phyloP scores from a whole-genome alignment of 2,888 invertebrate genomes.

The Sympetrum striolatum region DNA sequence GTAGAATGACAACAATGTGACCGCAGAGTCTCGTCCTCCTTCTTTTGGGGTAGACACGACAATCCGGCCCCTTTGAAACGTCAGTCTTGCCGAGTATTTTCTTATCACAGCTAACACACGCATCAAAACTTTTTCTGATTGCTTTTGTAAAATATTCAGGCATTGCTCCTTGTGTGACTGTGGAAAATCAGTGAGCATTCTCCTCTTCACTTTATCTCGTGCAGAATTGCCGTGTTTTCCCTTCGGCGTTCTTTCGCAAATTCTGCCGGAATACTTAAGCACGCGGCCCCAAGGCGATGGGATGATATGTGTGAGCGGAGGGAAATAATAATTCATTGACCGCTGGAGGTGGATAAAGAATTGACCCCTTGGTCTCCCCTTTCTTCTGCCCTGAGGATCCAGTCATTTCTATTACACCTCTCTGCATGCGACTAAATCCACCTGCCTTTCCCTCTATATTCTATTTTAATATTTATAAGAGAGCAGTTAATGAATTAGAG shows the following conservation, averaged over 20 bases:
- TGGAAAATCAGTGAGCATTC: background rate
- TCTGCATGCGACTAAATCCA: no score
- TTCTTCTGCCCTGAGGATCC: background rate
- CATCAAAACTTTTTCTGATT: background rate
- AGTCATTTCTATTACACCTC: no score
- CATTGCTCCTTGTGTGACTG: background rate
- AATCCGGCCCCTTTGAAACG: no score
- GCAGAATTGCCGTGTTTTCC: background rate
- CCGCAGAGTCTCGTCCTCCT: no score
- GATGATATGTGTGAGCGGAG: background rate
- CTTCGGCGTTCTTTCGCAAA: background rate
- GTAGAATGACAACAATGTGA: no score
- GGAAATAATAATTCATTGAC: conserved; percentile 5
- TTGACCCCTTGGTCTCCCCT: background rate
- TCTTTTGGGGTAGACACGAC: no score
- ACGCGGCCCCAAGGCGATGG: background rate
- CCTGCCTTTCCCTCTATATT: no score
- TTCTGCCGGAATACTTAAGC: background rate
- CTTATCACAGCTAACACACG: no score
- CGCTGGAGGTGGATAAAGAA: background rate
- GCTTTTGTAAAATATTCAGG: no score
- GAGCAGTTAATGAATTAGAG: no score
- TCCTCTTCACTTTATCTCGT: background rate
- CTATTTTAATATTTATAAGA: no score
- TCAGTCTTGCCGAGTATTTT: no score